These are phyloP conservation scores for Zeus faber DNA, from an alignment of 2,113 vertebrate genomes.

Conservation along the genomic window DNA sequence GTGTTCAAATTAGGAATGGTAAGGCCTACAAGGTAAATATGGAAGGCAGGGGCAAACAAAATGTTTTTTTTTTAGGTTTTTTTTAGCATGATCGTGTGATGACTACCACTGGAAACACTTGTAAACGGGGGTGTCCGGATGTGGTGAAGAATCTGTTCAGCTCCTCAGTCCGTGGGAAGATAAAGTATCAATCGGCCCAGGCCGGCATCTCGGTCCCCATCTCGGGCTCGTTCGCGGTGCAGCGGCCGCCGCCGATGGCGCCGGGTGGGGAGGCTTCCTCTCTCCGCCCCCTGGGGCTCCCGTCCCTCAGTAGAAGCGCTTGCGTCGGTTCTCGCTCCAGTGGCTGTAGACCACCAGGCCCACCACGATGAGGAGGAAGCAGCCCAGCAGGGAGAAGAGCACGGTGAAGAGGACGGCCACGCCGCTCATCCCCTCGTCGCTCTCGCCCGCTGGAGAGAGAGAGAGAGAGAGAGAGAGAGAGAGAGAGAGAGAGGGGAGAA, in stretches of 20 bases:
- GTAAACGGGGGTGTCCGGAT: neutral
- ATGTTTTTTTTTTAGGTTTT: too few relatives aligned
- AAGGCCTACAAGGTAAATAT: conserved; percentile 45
- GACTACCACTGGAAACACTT: neutral
- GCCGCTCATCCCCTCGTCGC: conserved; percentile 80
- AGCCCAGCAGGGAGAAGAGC: conserved; percentile 89
- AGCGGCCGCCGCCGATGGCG: neutral
- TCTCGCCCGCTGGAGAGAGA: conserved; percentile 59
- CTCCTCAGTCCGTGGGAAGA: too few relatives aligned
- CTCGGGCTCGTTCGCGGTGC: too few relatives aligned
- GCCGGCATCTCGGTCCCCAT: too few relatives aligned
- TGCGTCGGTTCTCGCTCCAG: conserved; percentile 90
- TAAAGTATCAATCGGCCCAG: too few relatives aligned
- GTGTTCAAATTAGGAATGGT: conserved; percentile 23
- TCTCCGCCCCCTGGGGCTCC: too few relatives aligned
- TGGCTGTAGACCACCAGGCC: conserved; percentile 89
- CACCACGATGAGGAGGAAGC: conserved; percentile 87
- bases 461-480: neutral
- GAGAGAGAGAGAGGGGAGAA: neutral
- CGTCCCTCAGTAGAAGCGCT: conserved; percentile 86
- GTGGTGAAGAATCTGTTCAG: neutral
- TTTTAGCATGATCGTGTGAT: too few relatives aligned
- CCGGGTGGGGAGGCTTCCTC: neutral
- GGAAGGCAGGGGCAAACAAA: too few relatives aligned
- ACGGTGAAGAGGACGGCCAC: conserved; percentile 87